Conservation (phyloP, 1,140 invertebrate genomes). For the Aplysia californica region DNA sequence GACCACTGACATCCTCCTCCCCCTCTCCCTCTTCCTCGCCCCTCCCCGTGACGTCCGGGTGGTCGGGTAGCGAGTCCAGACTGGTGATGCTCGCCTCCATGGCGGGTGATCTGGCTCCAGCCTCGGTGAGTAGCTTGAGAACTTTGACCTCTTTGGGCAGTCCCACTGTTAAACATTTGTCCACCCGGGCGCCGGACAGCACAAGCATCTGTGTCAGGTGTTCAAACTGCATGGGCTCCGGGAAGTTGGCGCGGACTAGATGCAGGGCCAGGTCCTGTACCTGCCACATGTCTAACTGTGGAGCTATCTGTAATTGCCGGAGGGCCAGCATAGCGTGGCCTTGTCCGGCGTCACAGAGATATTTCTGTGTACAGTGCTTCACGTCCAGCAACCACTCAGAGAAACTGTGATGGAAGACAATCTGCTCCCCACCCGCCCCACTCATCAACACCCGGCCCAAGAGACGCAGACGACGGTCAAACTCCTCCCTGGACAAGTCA, state of each 20-base stretch:
- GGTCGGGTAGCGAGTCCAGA: constrained; percentile 26
- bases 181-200: constrained; percentile 55
- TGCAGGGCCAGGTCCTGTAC: constrained; percentile 73
- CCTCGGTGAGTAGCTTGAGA: constrained; percentile 61
- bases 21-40: constrained; percentile 36
- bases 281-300: constrained; percentile 70
- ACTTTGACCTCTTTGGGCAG: constrained; percentile 63
- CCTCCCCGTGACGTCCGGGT: background rate
- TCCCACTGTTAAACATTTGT: constrained; percentile 54
- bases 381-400: constrained; percentile 95
- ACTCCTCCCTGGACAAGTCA: constrained; percentile 84
- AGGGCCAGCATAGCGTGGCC: constrained; percentile 91
- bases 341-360: constrained; percentile 86
- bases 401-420: constrained; percentile 86
- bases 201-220: constrained; percentile 68
- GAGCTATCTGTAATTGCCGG: constrained; percentile 78
- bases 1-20: constrained; percentile 26
- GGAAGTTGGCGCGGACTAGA: constrained; percentile 67
- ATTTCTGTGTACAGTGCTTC: constrained; percentile 96
- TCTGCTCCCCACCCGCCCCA: constrained; percentile 73
- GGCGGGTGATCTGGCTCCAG: constrained; percentile 53
- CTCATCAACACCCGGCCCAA: constrained; percentile 75
- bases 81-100: constrained; percentile 42
- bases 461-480: constrained; percentile 83
- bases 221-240: constrained; percentile 65